Base-by-base conservation (phyloP, 2,888 invertebrate genomes). In the Cataglyphis cursor region DNA sequence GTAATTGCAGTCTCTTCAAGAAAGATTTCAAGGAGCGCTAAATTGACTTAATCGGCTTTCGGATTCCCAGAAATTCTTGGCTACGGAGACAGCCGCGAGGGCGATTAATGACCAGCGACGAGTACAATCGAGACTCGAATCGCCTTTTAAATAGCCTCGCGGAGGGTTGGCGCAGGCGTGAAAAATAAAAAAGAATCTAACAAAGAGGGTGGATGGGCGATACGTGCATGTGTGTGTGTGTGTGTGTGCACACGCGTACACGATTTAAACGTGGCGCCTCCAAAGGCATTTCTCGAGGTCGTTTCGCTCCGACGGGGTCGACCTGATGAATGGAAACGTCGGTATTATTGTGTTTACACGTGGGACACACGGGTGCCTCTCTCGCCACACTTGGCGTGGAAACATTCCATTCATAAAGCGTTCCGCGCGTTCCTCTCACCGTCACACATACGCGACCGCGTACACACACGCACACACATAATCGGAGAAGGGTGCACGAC, bases 371-470 rank as follows among this genome's bases (percentile, higher is more conserved):
- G 90, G 90, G 90, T 86, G 86, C 86, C 87, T 87, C 87, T 83
- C 86, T 87, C 88, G 86, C 84, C 89, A 90, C 91, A 92, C 92
- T 92, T 92, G 92, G 90, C 92, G 91, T 88, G 92, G 92, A 93
- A 93, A 93, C 92, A 93, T 93, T 93, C 78, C 93, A 93, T 93
- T 93, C 93, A 93, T 93, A 93, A 93, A 93, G 93, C 92, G 91
- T 91, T 91, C 92, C 92, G 91, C 90, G 91, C 90, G 91, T 91
- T 89, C 90, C 92, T 92, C 91, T 87, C 89, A 83, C 90, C 90
- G 66, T 85, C 82, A 68, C 48, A 62, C 51, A 70, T 81, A 84
- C 83, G 51, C 74, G 51, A 38, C 48, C 44, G 35, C 24, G 10
- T 38, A 59, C 28, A 48, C 28, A 48, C 31, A 35, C 21, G 9